phyloP scores from a whole-genome alignment of 2,797 vertebrate genomes.

The Pristis pectinata region DNA sequence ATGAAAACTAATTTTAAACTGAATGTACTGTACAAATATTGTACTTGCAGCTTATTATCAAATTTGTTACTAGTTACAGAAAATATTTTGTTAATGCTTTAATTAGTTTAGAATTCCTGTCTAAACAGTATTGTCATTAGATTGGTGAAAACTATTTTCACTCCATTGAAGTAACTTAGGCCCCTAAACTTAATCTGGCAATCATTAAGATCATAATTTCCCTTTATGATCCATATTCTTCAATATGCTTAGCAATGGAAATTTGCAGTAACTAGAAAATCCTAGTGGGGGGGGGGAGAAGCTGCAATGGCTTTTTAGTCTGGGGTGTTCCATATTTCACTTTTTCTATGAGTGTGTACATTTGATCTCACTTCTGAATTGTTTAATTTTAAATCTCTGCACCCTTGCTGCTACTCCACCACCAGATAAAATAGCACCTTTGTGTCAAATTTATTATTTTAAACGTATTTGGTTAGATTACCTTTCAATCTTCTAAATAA shows the following conservation, averaged over 20 bases:
- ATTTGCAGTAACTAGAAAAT: background rate
- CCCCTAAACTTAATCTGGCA: background rate
- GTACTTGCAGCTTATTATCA: background rate
- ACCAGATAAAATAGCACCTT: no score
- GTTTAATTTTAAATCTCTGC: no score
- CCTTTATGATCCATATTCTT: background rate
- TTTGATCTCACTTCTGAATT: no score
- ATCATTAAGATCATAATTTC: background rate
- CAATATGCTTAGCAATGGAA: background rate
- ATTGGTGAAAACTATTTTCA: background rate
- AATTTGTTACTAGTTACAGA: background rate
- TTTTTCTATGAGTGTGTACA: background rate
- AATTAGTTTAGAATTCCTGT: background rate
- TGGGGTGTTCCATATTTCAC: background rate
- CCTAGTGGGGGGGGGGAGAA: background rate
- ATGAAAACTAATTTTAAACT: background rate
- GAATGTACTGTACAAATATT: background rate
- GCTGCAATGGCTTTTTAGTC: background rate
- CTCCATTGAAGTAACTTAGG: background rate
- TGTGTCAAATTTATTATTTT: no score
- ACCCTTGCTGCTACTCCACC: no score
- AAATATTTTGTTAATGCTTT: background rate
- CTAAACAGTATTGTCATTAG: background rate
- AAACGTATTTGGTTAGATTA: no score
- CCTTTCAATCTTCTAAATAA: no score